Conservation (phyloP, 2,113 vertebrate genomes). For the Brienomyrus brachyistius region DNA sequence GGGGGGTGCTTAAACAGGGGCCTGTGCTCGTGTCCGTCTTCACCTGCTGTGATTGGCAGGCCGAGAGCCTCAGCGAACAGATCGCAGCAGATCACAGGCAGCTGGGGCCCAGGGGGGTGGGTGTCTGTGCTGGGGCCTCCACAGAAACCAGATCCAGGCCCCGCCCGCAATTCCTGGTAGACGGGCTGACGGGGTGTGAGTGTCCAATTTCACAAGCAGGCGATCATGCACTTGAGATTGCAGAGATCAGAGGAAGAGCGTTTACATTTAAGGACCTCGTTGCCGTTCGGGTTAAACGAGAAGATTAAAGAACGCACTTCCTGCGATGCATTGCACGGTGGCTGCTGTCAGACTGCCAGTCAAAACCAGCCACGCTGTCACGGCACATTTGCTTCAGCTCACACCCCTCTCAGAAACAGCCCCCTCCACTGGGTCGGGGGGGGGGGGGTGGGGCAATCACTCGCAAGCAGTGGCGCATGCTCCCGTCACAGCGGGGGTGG, state of each 20-base stretch:
- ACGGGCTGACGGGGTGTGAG: slow-evolving; percentile 17
- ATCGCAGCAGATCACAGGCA: neutral
- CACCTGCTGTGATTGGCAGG: slow-evolving; percentile 26
- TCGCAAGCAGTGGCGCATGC: neutral
- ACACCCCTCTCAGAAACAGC: neutral
- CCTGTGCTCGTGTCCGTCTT: slow-evolving; percentile 30
- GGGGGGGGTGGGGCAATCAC: neutral
- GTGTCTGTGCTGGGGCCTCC: neutral
- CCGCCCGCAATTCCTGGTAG: neutral
- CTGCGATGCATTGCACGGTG: slow-evolving; percentile 43
- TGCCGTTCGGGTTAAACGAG: slow-evolving; percentile 28
- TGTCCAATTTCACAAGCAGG: slow-evolving; percentile 17
- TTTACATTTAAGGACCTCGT: slow-evolving; percentile 46
- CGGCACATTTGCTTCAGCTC: slow-evolving; percentile 24
- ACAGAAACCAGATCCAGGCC: neutral
- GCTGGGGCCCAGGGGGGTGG: neutral
- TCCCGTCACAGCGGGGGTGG: slow-evolving; percentile 21
- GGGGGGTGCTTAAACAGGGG: slow-evolving; percentile 18
- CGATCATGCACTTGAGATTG: neutral
- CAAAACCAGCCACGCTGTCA: slow-evolving; percentile 50
- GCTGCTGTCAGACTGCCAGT: slow-evolving; percentile 53
- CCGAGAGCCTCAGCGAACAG: neutral
- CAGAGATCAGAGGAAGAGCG: slow-evolving; percentile 12
- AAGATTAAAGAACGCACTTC: slow-evolving; percentile 51
- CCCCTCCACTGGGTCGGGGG: neutral